Conservation (phyloP, 2,797 vertebrate genomes). For the Limnodromus scolopaceus region DNA sequence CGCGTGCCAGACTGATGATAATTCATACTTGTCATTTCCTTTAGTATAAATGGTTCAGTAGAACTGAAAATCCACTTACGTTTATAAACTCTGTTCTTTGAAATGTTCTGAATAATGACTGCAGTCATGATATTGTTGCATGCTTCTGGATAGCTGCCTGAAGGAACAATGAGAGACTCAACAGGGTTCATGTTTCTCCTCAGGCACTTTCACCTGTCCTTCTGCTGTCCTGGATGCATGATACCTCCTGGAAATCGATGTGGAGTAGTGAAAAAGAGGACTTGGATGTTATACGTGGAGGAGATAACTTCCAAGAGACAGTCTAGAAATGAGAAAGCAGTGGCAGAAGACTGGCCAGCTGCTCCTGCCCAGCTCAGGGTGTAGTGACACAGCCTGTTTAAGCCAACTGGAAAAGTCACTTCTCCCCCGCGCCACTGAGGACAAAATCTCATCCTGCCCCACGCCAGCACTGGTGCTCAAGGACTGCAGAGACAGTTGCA, state of each 20-base stretch:
- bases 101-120: not conserved
- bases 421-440: not conserved
- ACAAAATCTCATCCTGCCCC: not conserved
- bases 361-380: not conserved
- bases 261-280: not conserved
- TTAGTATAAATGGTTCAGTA: not conserved
- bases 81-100: not conserved
- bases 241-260: not conserved
- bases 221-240: not conserved
- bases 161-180: not conserved
- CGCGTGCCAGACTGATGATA: accelerated
- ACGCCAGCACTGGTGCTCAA: not conserved
- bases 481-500: not conserved
- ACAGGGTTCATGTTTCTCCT: not conserved
- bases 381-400: not conserved
- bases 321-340: not conserved
- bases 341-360: not conserved
- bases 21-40: not conserved
- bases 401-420: not conserved
- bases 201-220: not conserved
- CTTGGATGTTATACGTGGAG: not conserved
- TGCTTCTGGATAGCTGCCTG: not conserved
- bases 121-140: accelerated
- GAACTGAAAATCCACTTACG: not conserved
- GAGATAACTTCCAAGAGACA: not conserved